Evolutionary conservation across 2,888 invertebrate species (phyloP).

Genomic region (Brachycybe producta): DNA sequence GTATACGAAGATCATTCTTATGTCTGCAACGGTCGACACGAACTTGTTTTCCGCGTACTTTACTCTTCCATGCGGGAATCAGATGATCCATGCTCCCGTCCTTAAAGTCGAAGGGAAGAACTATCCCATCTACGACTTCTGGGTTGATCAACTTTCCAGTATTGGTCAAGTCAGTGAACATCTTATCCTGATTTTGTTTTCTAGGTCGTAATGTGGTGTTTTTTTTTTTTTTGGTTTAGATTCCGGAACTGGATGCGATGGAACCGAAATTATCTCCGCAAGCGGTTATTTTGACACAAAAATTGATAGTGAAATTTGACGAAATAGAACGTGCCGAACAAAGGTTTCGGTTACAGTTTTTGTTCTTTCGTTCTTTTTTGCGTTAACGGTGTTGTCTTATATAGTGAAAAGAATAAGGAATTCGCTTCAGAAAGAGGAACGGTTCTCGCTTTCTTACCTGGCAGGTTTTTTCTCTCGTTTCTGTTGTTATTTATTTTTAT

Average conservation of each 20-base stretch:
- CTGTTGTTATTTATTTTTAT: not conserved
- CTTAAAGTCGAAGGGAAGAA: conserved; percentile 29
- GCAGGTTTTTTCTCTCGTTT: conserved; percentile 26
- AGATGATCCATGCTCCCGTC: conserved; percentile 31
- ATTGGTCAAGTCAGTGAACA: conserved; percentile 26
- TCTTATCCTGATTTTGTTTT: conserved; percentile 40
- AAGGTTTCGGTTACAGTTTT: conserved; percentile 24
- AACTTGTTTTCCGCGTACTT: conserved; percentile 58
- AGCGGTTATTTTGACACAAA: conserved; percentile 48
- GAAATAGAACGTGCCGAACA: conserved; percentile 41
- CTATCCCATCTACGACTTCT: conserved; percentile 31
- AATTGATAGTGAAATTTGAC: conserved; percentile 53
- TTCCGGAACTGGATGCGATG: conserved; percentile 38
- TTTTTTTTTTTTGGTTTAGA: conserved; percentile 29
- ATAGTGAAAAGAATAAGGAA: not conserved
- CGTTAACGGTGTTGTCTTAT: not conserved
- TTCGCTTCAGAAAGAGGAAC: conserved; percentile 40
- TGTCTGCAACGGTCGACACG: conserved; percentile 86
- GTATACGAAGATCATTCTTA: conserved; percentile 69
- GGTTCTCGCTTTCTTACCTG: conserved; percentile 80
- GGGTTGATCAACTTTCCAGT: conserved; percentile 31
- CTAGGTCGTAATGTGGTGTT: conserved; percentile 32
- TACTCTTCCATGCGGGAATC: conserved; percentile 31
- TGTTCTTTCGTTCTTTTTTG: not conserved
- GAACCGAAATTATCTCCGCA: conserved; percentile 46